Evolutionary conservation across 2,113 vertebrate species (phyloP).

Genomic region (Siphamia tubifer): DNA sequence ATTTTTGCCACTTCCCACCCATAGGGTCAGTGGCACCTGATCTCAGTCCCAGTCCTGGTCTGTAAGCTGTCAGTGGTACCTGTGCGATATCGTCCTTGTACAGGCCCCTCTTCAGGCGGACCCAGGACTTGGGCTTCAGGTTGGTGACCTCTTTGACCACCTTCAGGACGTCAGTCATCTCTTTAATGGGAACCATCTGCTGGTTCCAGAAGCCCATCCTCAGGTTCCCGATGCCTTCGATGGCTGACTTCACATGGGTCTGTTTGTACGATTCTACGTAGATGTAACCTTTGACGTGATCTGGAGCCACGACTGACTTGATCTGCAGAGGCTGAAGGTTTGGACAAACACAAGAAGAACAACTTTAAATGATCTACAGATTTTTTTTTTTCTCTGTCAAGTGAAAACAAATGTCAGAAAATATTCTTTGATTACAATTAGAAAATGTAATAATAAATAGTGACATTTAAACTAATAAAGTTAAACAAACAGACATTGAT

Average conservation of each 20-base stretch:
- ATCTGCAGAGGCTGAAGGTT: conserved; percentile 95
- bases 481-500: no score
- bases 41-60: no score
- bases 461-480: no score
- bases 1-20: no score
- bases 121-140: conserved; percentile 96
- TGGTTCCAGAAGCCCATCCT: conserved; percentile 97
- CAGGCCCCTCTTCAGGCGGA: conserved; percentile 92
- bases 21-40: no score
- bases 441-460: no score
- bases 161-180: conserved; percentile 97
- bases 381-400: no score
- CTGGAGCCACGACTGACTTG: conserved; percentile 92
- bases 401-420: no score
- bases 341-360: no score
- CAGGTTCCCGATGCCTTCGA: conserved; percentile 95
- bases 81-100: conserved; percentile 97
- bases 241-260: conserved; percentile 95
- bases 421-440: no score
- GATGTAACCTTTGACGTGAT: conserved; percentile 95
- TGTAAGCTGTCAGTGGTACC: no score
- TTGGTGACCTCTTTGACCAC: conserved; percentile 97
- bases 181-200: conserved; percentile 99
- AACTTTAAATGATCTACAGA: no score
- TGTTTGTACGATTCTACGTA: conserved; percentile 97